Evolutionary conservation across 1,140 invertebrate genomes (phyloP), one percentile per base, ranked within the genome.

Genomic region (Drosophila lacteicornis): DNA sequence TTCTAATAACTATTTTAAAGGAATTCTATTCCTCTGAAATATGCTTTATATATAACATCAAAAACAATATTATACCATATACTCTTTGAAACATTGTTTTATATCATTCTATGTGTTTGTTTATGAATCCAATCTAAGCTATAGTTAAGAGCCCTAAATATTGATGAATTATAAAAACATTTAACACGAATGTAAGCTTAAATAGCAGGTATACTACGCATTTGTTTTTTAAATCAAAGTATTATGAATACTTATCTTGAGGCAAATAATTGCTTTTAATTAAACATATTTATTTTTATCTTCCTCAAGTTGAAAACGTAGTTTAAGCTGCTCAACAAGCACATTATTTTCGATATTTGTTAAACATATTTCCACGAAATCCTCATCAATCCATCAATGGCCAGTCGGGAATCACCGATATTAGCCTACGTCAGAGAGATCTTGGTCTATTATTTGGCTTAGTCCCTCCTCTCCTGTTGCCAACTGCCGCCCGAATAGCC

Each of bases 371-470:
- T 73, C 67, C 38, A 13, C 19, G 69, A 73, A 71, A 40, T 43
- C 13, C 27, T 9, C 55, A 36, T 9, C 46, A 36, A 73, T 51
- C 38, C 38, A 59, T 59, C 45, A 43, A 50, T 71, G 45, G 67
- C 12, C 0, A 27, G 6, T 2, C 17, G 69, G 69, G 69, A 73
- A 51, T 50, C 68, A 73, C 69, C 53, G 53, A 73, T 69, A 38
- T 36, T 11, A 13, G 27, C 30, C 49, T 2, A 55, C 67, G 61
- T 70, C 67, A 67, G 47, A 42, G 38, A 38, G 49, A 30, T 65
- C 40, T 56, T 69, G n/a, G 30, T 8, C 38, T 46, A 58, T 73
- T 73, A 47, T 60, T 22, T 51, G 69, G 55, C 19, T 22, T 70
- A 73, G 17, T 68, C 11, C n/a, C 33, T 61, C 57, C 67, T 36